A percentile compares a stretch with the other conserved stretches of the same genome.
phyloP scores from a whole-genome alignment of 2,888 invertebrate genomes.

The Aphelenchoides bicaudatus region DNA sequence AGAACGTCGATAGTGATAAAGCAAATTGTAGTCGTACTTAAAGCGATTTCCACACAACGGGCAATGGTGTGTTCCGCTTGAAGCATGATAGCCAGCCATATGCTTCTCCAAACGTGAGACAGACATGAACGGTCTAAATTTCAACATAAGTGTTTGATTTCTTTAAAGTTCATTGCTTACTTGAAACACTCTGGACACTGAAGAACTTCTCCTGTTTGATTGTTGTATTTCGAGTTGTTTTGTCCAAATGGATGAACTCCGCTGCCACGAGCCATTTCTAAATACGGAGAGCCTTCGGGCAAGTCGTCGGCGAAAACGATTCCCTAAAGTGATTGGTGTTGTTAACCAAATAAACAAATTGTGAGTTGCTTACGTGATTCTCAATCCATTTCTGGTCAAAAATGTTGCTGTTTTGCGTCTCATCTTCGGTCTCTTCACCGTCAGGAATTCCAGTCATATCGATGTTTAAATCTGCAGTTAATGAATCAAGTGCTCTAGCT shows the following conservation, averaged over 20 bases:
- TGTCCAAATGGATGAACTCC: neutral
- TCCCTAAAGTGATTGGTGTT: slow-evolving; percentile 17
- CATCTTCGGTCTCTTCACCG: slow-evolving; percentile 9
- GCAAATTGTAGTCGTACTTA: slow-evolving; percentile 57
- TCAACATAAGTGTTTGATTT: neutral
- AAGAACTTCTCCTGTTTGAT: slow-evolving; percentile 28
- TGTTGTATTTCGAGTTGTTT: slow-evolving; percentile 25
- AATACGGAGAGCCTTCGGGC: slow-evolving; percentile 25
- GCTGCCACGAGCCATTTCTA: slow-evolving; percentile 9
- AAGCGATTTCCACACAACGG: slow-evolving; percentile 52
- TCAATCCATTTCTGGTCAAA: slow-evolving; percentile 28
- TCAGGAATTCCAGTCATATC: slow-evolving; percentile 12
- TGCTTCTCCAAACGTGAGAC: slow-evolving; percentile 48
- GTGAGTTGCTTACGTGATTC: slow-evolving; percentile 21
- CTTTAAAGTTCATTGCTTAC: slow-evolving; percentile 23
- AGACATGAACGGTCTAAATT: slow-evolving; percentile 47
- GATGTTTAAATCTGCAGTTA: slow-evolving; percentile 29
- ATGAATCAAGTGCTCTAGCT: slow-evolving; percentile 21
- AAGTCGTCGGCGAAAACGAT: slow-evolving; percentile 47
- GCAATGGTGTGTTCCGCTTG: slow-evolving; percentile 49
- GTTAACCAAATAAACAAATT: slow-evolving; percentile 2
- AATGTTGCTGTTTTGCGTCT: slow-evolving; percentile 5
- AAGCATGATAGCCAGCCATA: slow-evolving; percentile 48
- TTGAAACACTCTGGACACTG: slow-evolving; percentile 49
- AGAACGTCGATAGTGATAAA: slow-evolving; percentile 52